Evolutionary conservation across 2,888 invertebrate species (phyloP).

Genomic region (Ormyrus pomaceus): DNA sequence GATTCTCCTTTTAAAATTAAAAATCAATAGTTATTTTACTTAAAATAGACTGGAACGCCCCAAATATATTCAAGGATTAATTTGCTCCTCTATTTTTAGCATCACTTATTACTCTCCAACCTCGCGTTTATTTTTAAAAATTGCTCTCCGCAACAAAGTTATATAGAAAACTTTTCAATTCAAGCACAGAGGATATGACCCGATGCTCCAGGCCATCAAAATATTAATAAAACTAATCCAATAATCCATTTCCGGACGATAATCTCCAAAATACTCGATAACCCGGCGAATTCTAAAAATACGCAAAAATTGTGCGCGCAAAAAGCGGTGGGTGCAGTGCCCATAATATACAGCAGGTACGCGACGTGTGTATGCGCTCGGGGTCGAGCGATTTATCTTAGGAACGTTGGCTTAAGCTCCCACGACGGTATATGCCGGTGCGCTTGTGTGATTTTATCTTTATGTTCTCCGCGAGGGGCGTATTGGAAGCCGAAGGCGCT

Average conservation of each 20-base stretch:
- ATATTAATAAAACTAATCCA: background rate
- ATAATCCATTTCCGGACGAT: background rate
- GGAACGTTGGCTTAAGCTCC: conserved; percentile 46
- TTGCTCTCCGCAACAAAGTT: too few relatives aligned
- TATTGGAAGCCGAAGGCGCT: conserved; percentile 41
- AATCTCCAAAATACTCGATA: background rate
- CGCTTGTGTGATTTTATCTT: conserved; percentile 52
- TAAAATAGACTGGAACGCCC: too few relatives aligned
- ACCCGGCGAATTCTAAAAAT: background rate
- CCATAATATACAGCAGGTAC: conserved; percentile 22
- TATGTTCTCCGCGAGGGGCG: conserved; percentile 45
- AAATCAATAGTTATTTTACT: too few relatives aligned
- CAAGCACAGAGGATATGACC: too few relatives aligned
- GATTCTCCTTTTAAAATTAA: too few relatives aligned
- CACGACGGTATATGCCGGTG: background rate
- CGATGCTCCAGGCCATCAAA: too few relatives aligned
- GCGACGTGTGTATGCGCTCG: conserved; percentile 32
- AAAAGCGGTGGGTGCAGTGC: background rate
- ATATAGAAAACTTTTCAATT: too few relatives aligned
- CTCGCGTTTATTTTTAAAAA: too few relatives aligned
- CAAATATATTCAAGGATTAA: too few relatives aligned
- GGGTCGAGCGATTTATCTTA: conserved; percentile 47
- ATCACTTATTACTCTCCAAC: too few relatives aligned
- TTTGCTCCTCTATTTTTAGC: too few relatives aligned
- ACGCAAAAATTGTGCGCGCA: background rate